A percentile compares a stretch with the other conserved stretches of the same genome.
Conservation (phyloP, 2,113 vertebrate species). For the Sclerurus mexicanus region DNA sequence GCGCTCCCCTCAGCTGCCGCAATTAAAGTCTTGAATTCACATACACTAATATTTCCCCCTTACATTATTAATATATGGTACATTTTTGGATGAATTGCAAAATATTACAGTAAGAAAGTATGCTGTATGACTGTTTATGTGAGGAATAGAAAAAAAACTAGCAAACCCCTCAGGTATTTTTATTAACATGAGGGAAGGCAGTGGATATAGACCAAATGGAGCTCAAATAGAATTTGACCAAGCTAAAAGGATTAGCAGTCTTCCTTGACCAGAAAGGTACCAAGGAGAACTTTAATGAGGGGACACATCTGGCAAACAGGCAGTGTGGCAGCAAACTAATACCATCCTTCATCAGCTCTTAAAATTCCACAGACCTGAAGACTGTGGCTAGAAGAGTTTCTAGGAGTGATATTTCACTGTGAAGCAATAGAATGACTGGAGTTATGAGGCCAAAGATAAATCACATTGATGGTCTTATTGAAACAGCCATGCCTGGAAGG, state of each 20-base stretch:
- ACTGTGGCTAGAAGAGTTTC: slow-evolving; percentile 14
- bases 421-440: slow-evolving; percentile 35
- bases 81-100: background rate
- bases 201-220: background rate
- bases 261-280: background rate
- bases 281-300: slow-evolving; percentile 32
- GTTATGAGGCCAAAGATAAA: slow-evolving; percentile 56
- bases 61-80: background rate
- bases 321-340: background rate
- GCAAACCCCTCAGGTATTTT: background rate
- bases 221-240: slow-evolving; percentile 37
- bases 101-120: background rate
- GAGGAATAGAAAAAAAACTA: background rate
- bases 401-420: slow-evolving; percentile 44
- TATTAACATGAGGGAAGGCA: background rate
- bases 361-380: slow-evolving; percentile 21
- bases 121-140: background rate
- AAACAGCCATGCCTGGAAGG: background rate
- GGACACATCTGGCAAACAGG: slow-evolving; percentile 25
- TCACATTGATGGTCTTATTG: slow-evolving; percentile 37
- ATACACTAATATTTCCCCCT: background rate
- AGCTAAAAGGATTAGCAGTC: slow-evolving; percentile 33
- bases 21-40: background rate
- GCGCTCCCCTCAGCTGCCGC: no score
- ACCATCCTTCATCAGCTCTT: slow-evolving; percentile 15